phyloP scores from a whole-genome alignment of 2,888 invertebrate genomes.

The Archaeoteleia sp. region DNA sequence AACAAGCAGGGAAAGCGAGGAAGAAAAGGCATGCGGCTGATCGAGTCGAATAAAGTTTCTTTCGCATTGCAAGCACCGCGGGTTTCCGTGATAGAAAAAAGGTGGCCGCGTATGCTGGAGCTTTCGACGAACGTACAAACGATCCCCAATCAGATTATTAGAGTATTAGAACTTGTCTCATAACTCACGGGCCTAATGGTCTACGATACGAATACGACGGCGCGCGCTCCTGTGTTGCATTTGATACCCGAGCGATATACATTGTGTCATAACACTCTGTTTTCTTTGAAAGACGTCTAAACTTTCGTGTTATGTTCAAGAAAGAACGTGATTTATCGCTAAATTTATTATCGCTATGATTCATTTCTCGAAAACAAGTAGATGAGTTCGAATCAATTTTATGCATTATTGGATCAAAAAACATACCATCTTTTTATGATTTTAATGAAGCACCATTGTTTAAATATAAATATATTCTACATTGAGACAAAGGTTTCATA shows the following conservation, averaged over 20 bases:
- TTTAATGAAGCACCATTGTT: no score
- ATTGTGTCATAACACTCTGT: slow-evolving; percentile 44
- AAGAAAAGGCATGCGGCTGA: slow-evolving; percentile 69
- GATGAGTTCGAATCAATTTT: no score
- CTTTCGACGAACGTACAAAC: slow-evolving; percentile 53
- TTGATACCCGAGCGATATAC: slow-evolving; percentile 62
- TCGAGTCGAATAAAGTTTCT: slow-evolving; percentile 69
- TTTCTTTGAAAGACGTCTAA: slow-evolving; percentile 36
- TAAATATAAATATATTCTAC: no score
- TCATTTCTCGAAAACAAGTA: no score
- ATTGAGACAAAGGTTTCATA: no score
- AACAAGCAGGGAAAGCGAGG: slow-evolving; percentile 38
- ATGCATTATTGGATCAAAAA: no score
- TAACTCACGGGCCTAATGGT: slow-evolving; percentile 73
- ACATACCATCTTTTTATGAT: no score
- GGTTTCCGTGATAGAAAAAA: slow-evolving; percentile 30
- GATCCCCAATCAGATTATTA: slow-evolving; percentile 73
- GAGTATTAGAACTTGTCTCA: slow-evolving; percentile 74
- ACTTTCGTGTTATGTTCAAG: slow-evolving; percentile 33
- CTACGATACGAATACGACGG: slow-evolving; percentile 52
- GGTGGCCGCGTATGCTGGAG: slow-evolving; percentile 18
- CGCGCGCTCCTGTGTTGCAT: slow-evolving; percentile 63
- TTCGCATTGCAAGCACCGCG: slow-evolving; percentile 47
- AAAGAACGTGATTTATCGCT: slow-evolving; percentile 28
- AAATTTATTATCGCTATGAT: no score